A percentile compares a stretch with the other conserved stretches of the same genome.
These are phyloP conservation scores for Dicranocentrus wangi DNA, from an alignment of 2,888 invertebrate genomes.

Conservation along the genomic window DNA sequence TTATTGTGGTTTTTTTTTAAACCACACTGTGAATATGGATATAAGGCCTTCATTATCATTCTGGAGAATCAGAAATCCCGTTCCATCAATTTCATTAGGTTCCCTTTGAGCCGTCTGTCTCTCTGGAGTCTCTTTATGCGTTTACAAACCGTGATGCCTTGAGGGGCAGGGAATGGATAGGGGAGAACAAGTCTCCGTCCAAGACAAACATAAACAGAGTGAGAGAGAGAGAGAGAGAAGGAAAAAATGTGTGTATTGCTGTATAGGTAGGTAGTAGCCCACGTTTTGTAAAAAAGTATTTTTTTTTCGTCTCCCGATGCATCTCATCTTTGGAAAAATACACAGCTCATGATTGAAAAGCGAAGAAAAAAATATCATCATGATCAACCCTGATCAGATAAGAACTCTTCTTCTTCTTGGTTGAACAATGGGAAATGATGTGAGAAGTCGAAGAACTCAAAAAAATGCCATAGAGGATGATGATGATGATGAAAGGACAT, in stretches of 20 bases:
- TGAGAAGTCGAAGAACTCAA: not conserved
- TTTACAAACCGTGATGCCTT: no score
- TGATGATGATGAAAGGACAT: not conserved
- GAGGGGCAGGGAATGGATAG: not conserved
- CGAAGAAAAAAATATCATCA: no score
- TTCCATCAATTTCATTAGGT: slow-evolving; percentile 19
- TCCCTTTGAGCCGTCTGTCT: slow-evolving; percentile 5
- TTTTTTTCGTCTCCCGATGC: no score
- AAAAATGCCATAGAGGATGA: no score
- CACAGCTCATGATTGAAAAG: slow-evolving; percentile 7
- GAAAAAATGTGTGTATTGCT: no score
- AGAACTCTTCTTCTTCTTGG: not conserved
- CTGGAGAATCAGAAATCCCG: slow-evolving; percentile 11
- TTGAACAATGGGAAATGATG: slow-evolving; percentile 7
- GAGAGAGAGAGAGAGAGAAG: no score
- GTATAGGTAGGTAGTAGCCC: no score
- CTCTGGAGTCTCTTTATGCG: not conserved
- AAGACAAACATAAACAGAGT: no score
- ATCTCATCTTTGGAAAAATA: no score
- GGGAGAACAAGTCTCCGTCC: not conserved
- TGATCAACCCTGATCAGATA: slow-evolving; percentile 2
- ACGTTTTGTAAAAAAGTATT: no score
- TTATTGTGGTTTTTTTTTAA: no score
- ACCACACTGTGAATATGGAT: no score
- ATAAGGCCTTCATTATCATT: slow-evolving; percentile 14